Base-by-base conservation (phyloP, 2,113 vertebrate genomes). In the Scortum barcoo region DNA sequence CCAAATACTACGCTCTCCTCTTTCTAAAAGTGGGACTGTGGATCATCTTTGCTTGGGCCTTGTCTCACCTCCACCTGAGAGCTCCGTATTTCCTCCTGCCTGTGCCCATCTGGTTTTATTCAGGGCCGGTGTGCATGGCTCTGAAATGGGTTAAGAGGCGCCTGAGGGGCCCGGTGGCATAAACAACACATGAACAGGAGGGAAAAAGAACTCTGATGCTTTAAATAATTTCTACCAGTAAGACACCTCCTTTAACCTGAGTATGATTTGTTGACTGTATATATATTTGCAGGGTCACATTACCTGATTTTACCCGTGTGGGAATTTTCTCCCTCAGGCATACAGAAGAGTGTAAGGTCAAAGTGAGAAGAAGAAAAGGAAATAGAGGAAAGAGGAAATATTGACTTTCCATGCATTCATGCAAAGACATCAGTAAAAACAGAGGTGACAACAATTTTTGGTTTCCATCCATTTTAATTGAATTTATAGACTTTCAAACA, bases 381-480 rank as follows among this genome's bases (percentile, higher is more conserved):
- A n/a, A n/a, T n/a, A n/a, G n/a, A n/a, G n/a, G n/a, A n/a, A 40
- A 22, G 12, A 69, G n/a, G n/a, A 7, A 42, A 50, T 5, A 19
- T 5, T 8, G 38, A 17, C 40, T 51, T 67, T 22, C 5, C 46
- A 44, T 13, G 9, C 12, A n/a, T 2, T 28, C 3, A 40, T 56
- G 30, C 2, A 63, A 9, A 72, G n/a, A 40, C 7, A 70, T 2
- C 16, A 38, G 24, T 46, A 30, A 62, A 48, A 42, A 54, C 11
- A 70, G 19, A 62, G 30, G 6, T 3, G 13, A 76, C n/a, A 70
- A 58, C 17, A 24, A 26, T 0, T 44, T 44, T 86, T 86, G 58
- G 80, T 88, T 93, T 93, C 76, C 78, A 93, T 93, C 89, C 75
- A 92, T 93, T 94, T 96, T 95, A 94, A 95, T 95, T 95, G 89